Evolutionary conservation across 1,140 invertebrate genomes (phyloP), one percentile per base, ranked within the genome.

Genomic region (Bombus huntii): DNA sequence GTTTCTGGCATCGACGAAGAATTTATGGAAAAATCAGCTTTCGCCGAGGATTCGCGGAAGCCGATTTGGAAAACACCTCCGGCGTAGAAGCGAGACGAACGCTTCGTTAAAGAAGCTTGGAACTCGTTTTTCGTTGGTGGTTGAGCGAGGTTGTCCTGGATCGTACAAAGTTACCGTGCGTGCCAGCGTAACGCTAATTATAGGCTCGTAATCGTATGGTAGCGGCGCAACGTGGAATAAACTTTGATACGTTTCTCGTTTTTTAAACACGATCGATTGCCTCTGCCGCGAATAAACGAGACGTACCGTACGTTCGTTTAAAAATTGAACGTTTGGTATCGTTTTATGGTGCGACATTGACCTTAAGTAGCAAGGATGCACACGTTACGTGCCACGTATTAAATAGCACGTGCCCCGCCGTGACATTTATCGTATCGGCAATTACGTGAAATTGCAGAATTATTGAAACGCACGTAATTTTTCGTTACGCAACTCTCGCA

Each of bases 141-240:
- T 37, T 68, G 1, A 31, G 13, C 44, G n/a, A 39, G 25, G 22
- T 47, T 62, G 39, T 28, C 22, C 28, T 62, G n/a, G n/a, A 37
- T 18, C 31, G 34, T 68, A 25, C 12, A 12, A 62, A 25, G 47
- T 53, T 62, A 62, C 0, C 37, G 37, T n/a, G 31, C 34, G 9
- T n/a, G 53, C n/a, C 12, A 70, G 18, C 28, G 70, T 74, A n/a
- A 62, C 57, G n/a, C 57, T 82, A 74, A 82, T 82, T 82, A 75
- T 44, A 65, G 42, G 22, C n/a, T 13, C 1, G 31, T 75, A 82
- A 82, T 82, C 81, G 53, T 39, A 2, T 25, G 37, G 37, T 0
- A 25, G 12, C 44, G 25, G 31, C 25, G 10, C 22, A 77, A 13
- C 22, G 28, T 3, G 12, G 47, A 22, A n/a, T 39, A 31, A 73